Evolutionary conservation across 2,113 vertebrate genomes (phyloP).

Genomic region (Mesoclemmys tuberculata): DNA sequence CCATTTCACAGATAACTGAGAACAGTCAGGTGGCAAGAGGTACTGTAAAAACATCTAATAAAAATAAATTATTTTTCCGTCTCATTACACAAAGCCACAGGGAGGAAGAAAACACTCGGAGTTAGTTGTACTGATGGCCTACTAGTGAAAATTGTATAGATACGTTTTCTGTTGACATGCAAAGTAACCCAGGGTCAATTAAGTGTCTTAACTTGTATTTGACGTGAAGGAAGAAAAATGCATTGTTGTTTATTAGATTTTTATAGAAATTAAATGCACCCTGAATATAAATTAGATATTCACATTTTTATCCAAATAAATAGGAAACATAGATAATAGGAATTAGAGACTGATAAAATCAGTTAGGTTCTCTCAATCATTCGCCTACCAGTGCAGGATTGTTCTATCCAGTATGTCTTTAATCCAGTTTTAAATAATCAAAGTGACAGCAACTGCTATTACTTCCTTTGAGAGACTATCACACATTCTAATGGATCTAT

Average conservation of each 20-base stretch:
- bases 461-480: not conserved
- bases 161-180: not conserved
- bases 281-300: accelerated
- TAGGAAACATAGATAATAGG: not conserved
- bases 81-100: not conserved
- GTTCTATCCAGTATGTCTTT: not conserved
- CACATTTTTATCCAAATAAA: not conserved
- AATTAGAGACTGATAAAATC: not conserved
- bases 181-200: not conserved
- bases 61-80: not conserved
- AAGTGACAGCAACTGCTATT: not conserved
- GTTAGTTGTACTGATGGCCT: not conserved
- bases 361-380: accelerated
- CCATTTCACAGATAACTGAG: not conserved
- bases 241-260: not conserved
- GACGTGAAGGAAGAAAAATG: not conserved
- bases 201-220: not conserved
- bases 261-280: not conserved
- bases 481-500: not conserved
- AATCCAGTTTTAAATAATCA: not conserved
- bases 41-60: not conserved
- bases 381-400: not conserved
- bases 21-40: accelerated
- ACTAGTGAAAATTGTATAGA: accelerated
- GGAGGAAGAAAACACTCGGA: not conserved